Percentiles rank a stretch among this genome's conserved stretches.
Conservation (phyloP, 2,888 invertebrate genomes). For the Polydrusus tereticollis region DNA sequence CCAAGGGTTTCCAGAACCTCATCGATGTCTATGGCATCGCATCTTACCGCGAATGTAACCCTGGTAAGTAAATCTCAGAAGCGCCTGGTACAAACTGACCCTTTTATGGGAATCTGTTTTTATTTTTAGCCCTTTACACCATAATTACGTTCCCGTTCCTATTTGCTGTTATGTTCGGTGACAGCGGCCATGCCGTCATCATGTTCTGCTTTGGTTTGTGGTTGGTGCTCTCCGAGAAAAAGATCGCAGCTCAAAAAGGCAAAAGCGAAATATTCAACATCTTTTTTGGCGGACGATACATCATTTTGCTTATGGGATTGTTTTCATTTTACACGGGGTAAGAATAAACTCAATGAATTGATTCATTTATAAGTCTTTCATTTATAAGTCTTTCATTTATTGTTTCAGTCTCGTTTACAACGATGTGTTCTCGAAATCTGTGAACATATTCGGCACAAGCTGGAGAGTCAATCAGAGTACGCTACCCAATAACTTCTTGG, state of each 20-base stretch:
- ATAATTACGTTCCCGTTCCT: constrained; percentile 95
- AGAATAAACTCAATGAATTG: neutral
- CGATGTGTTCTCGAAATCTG: constrained; percentile 82
- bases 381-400: neutral
- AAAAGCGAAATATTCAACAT: constrained; percentile 82
- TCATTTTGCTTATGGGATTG: constrained; percentile 82
- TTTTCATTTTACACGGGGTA: constrained; percentile 72
- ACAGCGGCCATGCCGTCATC: constrained; percentile 90
- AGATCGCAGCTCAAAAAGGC: constrained; percentile 77
- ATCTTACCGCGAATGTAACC: constrained; percentile 80
- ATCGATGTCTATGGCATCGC: constrained; percentile 84
- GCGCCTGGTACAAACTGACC: no score
- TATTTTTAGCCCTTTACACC: constrained; percentile 63
- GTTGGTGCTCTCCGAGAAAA: constrained; percentile 86
- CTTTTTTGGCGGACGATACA: constrained; percentile 83
- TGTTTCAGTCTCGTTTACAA: constrained; percentile 78
- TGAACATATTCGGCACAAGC: constrained; percentile 79
- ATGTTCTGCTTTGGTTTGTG: constrained; percentile 84
- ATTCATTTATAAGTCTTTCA: no score
- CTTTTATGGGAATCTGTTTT: neutral
- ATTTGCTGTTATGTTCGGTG: constrained; percentile 97
- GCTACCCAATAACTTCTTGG: constrained; percentile 29
- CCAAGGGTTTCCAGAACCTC: constrained; percentile 79
- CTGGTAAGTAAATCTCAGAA: no score
- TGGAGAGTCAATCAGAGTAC: constrained; percentile 68